These are phyloP conservation scores for Grallaria varia DNA, from an alignment of 2,113 vertebrate species.

Conservation along the genomic window DNA sequence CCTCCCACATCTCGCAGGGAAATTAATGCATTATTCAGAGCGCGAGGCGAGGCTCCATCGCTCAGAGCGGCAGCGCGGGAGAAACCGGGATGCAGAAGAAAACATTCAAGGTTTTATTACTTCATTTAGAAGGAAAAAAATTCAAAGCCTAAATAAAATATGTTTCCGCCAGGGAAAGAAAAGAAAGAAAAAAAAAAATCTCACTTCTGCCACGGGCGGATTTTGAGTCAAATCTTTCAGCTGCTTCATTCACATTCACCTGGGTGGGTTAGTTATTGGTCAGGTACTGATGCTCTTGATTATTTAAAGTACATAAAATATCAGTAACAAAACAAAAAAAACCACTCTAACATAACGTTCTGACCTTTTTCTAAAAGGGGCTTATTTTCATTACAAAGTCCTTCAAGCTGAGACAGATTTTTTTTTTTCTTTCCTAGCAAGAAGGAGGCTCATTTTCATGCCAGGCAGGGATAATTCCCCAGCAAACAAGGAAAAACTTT, in stretches of 20 bases:
- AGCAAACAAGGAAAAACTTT: not conserved
- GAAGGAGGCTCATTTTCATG: not conserved
- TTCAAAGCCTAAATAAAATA: not conserved
- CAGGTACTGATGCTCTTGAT: not conserved
- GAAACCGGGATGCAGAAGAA: not conserved
- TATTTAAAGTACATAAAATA: not conserved
- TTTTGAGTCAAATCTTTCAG: not conserved
- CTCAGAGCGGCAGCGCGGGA: not conserved
- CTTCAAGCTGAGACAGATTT: not conserved
- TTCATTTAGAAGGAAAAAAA: not conserved
- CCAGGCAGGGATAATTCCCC: not conserved
- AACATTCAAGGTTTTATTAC: not conserved
- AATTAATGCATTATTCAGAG: conserved; percentile 46
- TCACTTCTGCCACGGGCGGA: not conserved
- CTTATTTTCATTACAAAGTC: not conserved
- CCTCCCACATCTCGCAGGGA: not conserved
- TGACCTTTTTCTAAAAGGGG: not conserved
- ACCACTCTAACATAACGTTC: not conserved
- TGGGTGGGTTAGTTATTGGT: not conserved
- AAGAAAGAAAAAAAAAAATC: not conserved
- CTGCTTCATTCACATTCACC: not conserved
- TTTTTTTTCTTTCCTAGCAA: not conserved
- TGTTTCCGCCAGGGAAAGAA: not conserved
- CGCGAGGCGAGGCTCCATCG: not conserved
- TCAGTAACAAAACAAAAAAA: not conserved